Conservation (phyloP, 2,797 vertebrate species). For the Tokudaia muenninki region DNA sequence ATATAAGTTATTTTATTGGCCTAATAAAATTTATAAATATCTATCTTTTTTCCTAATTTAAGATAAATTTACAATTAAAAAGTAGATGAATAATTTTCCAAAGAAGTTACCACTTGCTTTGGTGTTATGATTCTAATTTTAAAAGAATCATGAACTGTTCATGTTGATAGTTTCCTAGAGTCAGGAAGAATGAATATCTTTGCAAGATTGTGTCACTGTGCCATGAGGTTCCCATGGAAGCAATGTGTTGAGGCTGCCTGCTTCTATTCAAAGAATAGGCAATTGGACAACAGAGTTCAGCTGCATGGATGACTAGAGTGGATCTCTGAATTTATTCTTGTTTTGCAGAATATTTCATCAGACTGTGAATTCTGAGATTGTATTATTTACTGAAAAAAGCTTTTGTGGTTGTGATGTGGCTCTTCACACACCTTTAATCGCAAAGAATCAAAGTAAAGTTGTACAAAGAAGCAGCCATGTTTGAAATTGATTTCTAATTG, state of each 20-base stretch:
- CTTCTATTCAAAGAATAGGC: background rate
- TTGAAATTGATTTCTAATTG: no score
- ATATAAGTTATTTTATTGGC: background rate
- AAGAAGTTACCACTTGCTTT: constrained; percentile 53
- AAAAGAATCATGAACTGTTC: background rate
- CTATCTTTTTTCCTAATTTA: constrained; percentile 59
- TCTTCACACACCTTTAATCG: no score
- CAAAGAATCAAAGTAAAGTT: no score
- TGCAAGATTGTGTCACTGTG: background rate
- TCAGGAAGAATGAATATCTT: background rate
- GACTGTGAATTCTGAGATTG: no score
- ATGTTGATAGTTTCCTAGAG: background rate
- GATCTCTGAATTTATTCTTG: background rate
- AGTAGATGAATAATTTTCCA: constrained; percentile 24
- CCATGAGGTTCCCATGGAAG: background rate
- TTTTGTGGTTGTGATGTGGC: no score
- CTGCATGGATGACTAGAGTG: background rate
- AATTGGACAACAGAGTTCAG: background rate
- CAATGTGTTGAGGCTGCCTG: background rate
- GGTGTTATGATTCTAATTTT: background rate
- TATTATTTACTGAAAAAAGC: no score
- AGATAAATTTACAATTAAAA: constrained; percentile 56
- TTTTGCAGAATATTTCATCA: background rate
- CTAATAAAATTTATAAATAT: constrained; percentile 39
- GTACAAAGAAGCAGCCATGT: no score